A percentile compares a stretch with the other conserved stretches of the same genome.
These are phyloP conservation scores for Melozone crissalis DNA, from an alignment of 2,113 vertebrate genomes.

Conservation along the genomic window DNA sequence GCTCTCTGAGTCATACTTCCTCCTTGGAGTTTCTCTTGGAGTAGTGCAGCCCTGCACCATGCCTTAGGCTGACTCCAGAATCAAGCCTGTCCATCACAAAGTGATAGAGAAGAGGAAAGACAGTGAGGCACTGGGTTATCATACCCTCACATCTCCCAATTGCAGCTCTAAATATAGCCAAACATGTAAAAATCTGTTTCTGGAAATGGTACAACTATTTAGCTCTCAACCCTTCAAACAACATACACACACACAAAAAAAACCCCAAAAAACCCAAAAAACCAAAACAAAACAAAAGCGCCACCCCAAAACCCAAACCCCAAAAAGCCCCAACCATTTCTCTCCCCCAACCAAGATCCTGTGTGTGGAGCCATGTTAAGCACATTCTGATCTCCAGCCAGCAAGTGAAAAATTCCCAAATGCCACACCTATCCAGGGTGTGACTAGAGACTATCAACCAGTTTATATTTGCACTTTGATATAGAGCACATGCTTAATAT, in stretches of 20 bases:
- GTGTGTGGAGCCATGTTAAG: conserved; percentile 18
- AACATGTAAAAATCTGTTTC: conserved; percentile 55
- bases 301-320: not conserved
- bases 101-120: not conserved
- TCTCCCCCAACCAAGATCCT: not conserved
- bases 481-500: conserved; percentile 57
- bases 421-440: conserved; percentile 64
- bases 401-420: conserved; percentile 63
- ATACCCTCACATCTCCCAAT: not conserved
- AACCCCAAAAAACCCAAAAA: not conserved
- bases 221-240: conserved; percentile 26
- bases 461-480: conserved; percentile 70
- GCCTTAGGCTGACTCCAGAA: conserved; percentile 19
- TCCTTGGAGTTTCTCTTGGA: conserved; percentile 64
- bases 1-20: conserved; percentile 62
- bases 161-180: conserved; percentile 53
- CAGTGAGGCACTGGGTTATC: not conserved
- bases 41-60: conserved; percentile 31
- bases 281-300: not conserved
- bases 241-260: not conserved
- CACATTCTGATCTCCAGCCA: conserved; percentile 63
- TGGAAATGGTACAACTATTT: conserved; percentile 54
- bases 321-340: not conserved
- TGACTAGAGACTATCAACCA: conserved; percentile 59
- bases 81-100: not conserved